These are phyloP conservation scores for Planococcus citri DNA, from an alignment of 1,140 invertebrate genomes.

Conservation along the genomic window DNA sequence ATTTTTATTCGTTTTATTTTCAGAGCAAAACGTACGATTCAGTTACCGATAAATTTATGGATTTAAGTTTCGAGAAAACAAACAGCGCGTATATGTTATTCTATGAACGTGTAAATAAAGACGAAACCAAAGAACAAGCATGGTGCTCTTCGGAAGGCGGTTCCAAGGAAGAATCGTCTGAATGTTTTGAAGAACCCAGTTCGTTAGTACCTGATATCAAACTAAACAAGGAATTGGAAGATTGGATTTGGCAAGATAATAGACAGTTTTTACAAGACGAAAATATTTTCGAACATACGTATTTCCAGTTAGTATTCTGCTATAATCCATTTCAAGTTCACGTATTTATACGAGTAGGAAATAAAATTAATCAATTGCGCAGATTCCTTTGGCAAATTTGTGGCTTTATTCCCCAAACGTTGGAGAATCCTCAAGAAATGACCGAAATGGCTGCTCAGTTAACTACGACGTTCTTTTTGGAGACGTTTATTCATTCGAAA, in stretches of 20 bases:
- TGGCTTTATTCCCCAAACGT: slow-evolving; percentile 77
- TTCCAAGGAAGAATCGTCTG: slow-evolving; percentile 24
- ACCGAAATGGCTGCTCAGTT: slow-evolving; percentile 74
- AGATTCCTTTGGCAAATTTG: slow-evolving; percentile 96
- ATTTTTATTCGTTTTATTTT: slow-evolving; percentile 31
- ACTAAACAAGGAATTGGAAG: slow-evolving; percentile 64
- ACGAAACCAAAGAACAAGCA: slow-evolving; percentile 22
- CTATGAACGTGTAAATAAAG: slow-evolving; percentile 54
- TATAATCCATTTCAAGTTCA: not conserved
- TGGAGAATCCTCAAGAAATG: slow-evolving; percentile 63
- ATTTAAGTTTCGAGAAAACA: slow-evolving; percentile 93
- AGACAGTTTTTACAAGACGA: slow-evolving; percentile 89
- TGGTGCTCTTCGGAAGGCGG: slow-evolving; percentile 27
- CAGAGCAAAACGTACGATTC: slow-evolving; percentile 93
- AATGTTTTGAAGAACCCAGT: slow-evolving; percentile 24
- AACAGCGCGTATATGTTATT: slow-evolving; percentile 97
- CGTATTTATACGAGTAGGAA: not conserved
- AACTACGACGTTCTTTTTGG: slow-evolving; percentile 86
- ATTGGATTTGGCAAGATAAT: slow-evolving; percentile 93
- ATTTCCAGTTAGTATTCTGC: slow-evolving; percentile 68
- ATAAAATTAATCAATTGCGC: slow-evolving; percentile 27
- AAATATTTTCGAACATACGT: slow-evolving; percentile 90
- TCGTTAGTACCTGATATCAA: slow-evolving; percentile 36
- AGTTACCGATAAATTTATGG: slow-evolving; percentile 91
- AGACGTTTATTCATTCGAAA: slow-evolving; percentile 92